Base-by-base conservation (phyloP, 2,888 invertebrate genomes). In the Drosophila kanekoi region DNA sequence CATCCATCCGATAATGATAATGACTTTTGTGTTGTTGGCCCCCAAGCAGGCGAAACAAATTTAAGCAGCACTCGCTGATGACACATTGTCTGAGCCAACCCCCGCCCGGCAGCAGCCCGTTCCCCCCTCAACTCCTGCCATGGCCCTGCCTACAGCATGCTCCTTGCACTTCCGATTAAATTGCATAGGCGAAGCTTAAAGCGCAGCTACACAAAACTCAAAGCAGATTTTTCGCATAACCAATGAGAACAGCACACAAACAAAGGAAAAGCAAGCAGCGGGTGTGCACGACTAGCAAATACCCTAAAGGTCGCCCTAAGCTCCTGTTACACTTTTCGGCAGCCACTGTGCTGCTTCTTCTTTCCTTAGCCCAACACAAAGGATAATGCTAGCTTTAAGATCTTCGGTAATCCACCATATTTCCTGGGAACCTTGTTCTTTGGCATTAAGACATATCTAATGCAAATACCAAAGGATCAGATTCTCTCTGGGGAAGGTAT, bases 1-100 rank as follows among this genome's bases (percentile, higher is more conserved):
- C 38, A 23, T n/a, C 28, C 37, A 43, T 52, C 62, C 63, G 68
- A 73, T 78, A 78, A 81, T 78, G 78, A 70, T 79, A 79, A 79
- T 79, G 78, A 81, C 70, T 74, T 53, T 70, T 62, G 61, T 37
- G 56, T n/a, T n/a, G 53, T 53, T 37, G 41, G 33, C 53, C 23
- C 16, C 44, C 40, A 18, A 61, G 28, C 23, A 20, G 20, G 49
- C 64, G 60, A 28, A 60, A 60, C 38, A 62, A 59, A 63, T 72
- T 77, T 56, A 68, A 63, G 51, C 70, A 69, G 47, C 65, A 56
- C 10, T 43, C 61, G 53, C 77, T 68, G 77, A 80, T 80, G 81
- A 77, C 74, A 63, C 74, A 73, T 69, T 73, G 62, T 58, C 45
- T 41, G 45, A 32, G 51, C 4, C 14, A 37, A 8, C 9, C 5